A percentile compares a stretch with the other conserved stretches of the same genome.
phyloP scores from a whole-genome alignment of 2,888 invertebrate species.

The Agrotis exclamationis region DNA sequence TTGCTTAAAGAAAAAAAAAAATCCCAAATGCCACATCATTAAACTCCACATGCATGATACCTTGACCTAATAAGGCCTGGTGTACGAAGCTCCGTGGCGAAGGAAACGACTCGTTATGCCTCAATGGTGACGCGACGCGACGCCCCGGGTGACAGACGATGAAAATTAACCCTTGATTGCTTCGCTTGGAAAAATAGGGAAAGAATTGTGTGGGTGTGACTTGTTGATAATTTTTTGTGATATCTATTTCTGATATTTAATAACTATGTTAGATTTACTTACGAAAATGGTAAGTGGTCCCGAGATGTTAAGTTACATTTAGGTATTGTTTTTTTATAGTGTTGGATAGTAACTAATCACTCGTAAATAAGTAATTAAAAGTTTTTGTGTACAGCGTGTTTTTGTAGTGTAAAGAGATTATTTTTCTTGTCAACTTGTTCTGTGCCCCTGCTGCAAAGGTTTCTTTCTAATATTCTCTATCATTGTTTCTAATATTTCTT shows the following conservation, averaged over 20 bases:
- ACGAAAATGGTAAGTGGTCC: not conserved
- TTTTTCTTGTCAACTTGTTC: too few species aligned
- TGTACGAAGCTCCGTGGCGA: conserved; percentile 3
- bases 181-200: conserved; percentile 66
- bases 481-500: too few species aligned
- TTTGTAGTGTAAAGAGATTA: not conserved
- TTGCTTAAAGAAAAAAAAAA: not conserved
- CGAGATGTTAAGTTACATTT: not conserved
- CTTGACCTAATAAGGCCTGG: conserved; percentile 50
- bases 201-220: conserved; percentile 67
- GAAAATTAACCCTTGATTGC: conserved; percentile 84
- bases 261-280: not conserved
- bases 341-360: too few species aligned
- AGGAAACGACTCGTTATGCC: conserved; percentile 62
- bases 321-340: too few species aligned
- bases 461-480: too few species aligned
- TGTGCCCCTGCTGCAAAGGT: too few species aligned
- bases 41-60: conserved; percentile 32
- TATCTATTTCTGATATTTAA: not conserved
- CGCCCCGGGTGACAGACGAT: conserved; percentile 72
- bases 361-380: too few species aligned
- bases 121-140: conserved; percentile 40
- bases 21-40: conserved; percentile 45
- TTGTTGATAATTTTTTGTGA: not conserved
- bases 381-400: not conserved